These are phyloP conservation scores for Vollenhovia emeryi DNA, from an alignment of 1,140 invertebrate genomes.

Conservation along the genomic window DNA sequence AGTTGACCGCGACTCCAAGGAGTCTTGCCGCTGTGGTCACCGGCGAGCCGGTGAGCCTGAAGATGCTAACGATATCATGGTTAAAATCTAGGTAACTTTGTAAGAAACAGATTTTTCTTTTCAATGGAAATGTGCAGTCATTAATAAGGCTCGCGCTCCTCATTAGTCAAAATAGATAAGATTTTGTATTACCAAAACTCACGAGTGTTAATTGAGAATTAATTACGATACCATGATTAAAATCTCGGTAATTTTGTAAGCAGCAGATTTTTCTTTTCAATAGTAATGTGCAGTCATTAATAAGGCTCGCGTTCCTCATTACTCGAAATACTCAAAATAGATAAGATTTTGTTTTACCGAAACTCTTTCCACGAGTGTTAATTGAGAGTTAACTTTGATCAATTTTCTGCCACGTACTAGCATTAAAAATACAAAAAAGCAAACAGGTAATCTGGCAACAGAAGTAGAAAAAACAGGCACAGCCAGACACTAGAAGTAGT, in stretches of 20 bases:
- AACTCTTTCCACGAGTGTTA: background rate
- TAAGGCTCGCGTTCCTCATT: background rate
- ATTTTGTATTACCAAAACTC: background rate
- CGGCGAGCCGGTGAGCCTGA: slow-evolving; percentile 20
- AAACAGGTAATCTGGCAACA: background rate
- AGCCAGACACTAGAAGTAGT: background rate
- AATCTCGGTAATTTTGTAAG: background rate
- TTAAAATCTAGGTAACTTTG: background rate
- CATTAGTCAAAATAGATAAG: background rate
- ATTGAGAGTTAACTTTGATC: slow-evolving; percentile 2
- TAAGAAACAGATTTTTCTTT: background rate
- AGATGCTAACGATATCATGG: background rate
- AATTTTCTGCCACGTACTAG: background rate
- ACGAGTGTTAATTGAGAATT: background rate
- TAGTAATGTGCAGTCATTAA: background rate
- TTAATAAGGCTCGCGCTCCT: background rate
- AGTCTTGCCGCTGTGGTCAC: slow-evolving; percentile 30
- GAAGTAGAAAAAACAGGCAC: background rate
- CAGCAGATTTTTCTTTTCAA: background rate
- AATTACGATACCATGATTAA: too few species aligned
- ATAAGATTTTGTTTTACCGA: background rate
- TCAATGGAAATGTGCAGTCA: background rate
- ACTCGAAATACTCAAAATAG: background rate
- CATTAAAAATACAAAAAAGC: background rate
- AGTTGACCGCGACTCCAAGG: slow-evolving; percentile 49